Conservation (phyloP, 1,140 invertebrate genomes). For the Dysdera silvatica region DNA sequence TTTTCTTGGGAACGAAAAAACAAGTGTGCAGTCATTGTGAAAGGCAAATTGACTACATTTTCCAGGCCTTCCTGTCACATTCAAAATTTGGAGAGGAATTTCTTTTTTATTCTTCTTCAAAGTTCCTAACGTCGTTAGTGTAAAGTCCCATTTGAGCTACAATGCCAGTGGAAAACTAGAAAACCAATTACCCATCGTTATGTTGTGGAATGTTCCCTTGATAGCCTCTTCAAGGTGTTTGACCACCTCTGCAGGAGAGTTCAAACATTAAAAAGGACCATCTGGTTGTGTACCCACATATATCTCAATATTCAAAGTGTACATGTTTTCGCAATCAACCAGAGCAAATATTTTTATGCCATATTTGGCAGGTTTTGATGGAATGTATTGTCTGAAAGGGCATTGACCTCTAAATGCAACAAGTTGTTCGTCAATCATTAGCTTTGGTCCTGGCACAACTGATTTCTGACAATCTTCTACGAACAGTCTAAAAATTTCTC, state of each 20-base stretch:
- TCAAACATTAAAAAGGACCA: slow-evolving; percentile 17
- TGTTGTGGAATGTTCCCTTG: slow-evolving; percentile 10
- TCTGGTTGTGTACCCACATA: slow-evolving; percentile 30
- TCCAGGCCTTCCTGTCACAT: neutral
- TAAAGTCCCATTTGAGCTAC: slow-evolving; percentile 19
- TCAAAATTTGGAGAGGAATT: slow-evolving; percentile 6
- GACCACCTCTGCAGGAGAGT: slow-evolving; percentile 18
- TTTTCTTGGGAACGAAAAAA: slow-evolving; percentile 32
- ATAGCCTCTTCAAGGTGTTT: slow-evolving; percentile 11
- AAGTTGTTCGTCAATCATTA: slow-evolving; percentile 6
- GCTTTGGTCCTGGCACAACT: neutral
- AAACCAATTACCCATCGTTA: slow-evolving; percentile 32
- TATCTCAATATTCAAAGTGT: slow-evolving; percentile 29
- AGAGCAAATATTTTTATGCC: slow-evolving; percentile 32
- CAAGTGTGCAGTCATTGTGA: slow-evolving; percentile 22
- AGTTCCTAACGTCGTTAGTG: slow-evolving; percentile 29
- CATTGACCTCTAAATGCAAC: slow-evolving; percentile 29
- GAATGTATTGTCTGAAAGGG: slow-evolving; percentile 30
- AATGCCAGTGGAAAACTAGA: slow-evolving; percentile 7
- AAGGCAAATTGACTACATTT: slow-evolving; percentile 17
- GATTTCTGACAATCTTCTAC: slow-evolving; percentile 23
- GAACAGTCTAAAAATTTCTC: slow-evolving; percentile 29
- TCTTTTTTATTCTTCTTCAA: slow-evolving; percentile 29
- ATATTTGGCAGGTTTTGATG: slow-evolving; percentile 33
- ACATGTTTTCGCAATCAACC: slow-evolving; percentile 23